Conservation (phyloP, 2,113 vertebrate genomes). For the Capreolus pygargus region DNA sequence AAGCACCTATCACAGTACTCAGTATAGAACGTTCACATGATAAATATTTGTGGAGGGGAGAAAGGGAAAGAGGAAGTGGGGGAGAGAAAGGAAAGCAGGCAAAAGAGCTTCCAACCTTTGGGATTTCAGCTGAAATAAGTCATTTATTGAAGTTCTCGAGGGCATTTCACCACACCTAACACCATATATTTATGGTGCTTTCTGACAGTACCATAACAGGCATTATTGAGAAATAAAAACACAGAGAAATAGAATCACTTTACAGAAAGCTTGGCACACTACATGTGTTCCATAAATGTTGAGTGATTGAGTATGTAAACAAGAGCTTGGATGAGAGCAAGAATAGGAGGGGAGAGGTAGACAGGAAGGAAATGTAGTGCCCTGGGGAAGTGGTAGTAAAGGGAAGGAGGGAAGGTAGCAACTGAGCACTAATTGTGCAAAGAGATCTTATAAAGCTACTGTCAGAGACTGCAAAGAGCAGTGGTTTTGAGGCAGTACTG, state of each 20-base stretch:
- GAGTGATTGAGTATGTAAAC: neutral
- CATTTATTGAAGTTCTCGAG: neutral
- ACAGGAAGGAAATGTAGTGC: neutral
- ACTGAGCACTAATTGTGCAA: neutral
- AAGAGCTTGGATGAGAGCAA: neutral
- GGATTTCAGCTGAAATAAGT: neutral
- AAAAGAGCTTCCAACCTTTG: neutral
- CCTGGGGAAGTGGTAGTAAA: fast-evolving
- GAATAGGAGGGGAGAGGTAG: neutral
- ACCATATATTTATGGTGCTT: neutral
- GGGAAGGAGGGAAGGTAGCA: neutral
- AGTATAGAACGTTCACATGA: neutral
- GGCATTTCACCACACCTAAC: neutral
- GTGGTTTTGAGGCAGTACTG: neutral
- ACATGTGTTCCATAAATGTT: neutral
- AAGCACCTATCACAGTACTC: neutral
- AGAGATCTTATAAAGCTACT: neutral
- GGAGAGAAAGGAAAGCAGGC: neutral
- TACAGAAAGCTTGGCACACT: neutral
- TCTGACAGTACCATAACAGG: neutral
- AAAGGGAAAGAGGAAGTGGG: neutral
- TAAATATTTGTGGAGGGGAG: neutral
- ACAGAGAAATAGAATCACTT: neutral
- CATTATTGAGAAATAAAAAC: neutral
- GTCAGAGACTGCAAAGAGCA: neutral